Base-by-base conservation (phyloP, 1,140 invertebrate genomes). In the Sarcophaga peregrina region DNA sequence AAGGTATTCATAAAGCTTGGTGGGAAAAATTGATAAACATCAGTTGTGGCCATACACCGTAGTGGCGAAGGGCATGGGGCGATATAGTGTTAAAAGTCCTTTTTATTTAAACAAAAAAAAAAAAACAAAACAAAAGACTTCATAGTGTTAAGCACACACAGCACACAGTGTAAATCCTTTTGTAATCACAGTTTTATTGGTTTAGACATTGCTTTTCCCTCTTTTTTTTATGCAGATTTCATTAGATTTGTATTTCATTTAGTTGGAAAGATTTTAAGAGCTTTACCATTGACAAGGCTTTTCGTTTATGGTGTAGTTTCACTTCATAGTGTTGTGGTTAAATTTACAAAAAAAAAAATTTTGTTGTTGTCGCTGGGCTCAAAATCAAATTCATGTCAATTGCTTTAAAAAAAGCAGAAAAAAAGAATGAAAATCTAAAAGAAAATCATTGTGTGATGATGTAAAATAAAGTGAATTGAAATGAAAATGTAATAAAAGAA, bases 141-240 rank as follows among this genome's bases (percentile, higher is more conserved):
- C 8, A 7, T 45, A 45, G 15, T 46, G 15, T 74, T 68, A 20
- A 13, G 73, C 45, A 45, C 15, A 37, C 11, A 45, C 4, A 37
- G 25, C 25, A 37, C 25, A 37, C 25, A 37, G 25, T 68, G 62
- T 25, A 25, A 78, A 78, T 11, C 47, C 47, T 78, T 76, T 78
- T 78, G 75, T 78, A 78, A 78, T 78, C 75, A 78, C 25, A 78
- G 75, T 52, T 78, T 78, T 78, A 78, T 78, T 50, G 75, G 15
- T 25, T 68, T 68, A 68, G 62, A 2, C 58, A n/a, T 2, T 3
- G 8, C 17, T 17, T 25, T 68, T 15, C 7, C 15, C n/a, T 58
- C 4, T 37, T 37, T 37, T 37, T 37, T 37, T 37, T 37, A 37
- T 37, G 25, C 25, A 37, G 25, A 37, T 37, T 37, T 37, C 25